These are phyloP conservation scores for Pyrgilauda ruficollis DNA, from an alignment of 2,113 vertebrate species.

Conservation along the genomic window DNA sequence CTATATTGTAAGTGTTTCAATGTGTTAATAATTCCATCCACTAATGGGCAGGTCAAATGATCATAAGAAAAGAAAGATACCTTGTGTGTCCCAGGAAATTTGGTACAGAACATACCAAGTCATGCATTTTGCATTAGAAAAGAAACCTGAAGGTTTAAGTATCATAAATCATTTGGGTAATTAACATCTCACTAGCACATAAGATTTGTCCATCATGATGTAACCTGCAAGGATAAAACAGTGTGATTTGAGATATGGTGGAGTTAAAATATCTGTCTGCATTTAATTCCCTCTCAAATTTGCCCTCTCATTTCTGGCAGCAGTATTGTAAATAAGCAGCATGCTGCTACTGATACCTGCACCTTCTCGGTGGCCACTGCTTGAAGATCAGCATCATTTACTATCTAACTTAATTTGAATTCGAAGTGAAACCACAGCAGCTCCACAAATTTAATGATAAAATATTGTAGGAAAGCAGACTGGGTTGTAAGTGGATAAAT, in stretches of 20 bases:
- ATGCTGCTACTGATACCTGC: not conserved
- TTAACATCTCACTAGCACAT: not conserved
- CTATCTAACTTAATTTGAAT: not conserved
- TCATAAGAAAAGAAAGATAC: not conserved
- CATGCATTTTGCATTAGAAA: not conserved
- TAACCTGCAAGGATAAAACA: not conserved
- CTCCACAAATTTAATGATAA: not conserved
- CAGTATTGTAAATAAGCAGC: not conserved
- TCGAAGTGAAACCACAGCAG: not conserved
- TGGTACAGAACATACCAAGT: not conserved
- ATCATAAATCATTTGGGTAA: not conserved
- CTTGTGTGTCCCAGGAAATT: not conserved
- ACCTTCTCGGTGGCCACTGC: not conserved
- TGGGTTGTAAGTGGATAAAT: not conserved
- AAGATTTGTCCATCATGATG: not conserved
- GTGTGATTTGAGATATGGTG: not conserved
- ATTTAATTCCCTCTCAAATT: not conserved
- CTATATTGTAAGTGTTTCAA: not conserved
- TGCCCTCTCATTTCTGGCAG: not conserved
- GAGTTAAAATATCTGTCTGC: not conserved
- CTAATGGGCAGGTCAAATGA: not conserved
- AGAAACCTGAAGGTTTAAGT: not conserved
- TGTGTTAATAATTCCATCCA: not conserved
- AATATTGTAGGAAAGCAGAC: not conserved
- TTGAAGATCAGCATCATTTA: not conserved